Conservation (phyloP, 2,888 invertebrate genomes). For the Autographa pulchrina region DNA sequence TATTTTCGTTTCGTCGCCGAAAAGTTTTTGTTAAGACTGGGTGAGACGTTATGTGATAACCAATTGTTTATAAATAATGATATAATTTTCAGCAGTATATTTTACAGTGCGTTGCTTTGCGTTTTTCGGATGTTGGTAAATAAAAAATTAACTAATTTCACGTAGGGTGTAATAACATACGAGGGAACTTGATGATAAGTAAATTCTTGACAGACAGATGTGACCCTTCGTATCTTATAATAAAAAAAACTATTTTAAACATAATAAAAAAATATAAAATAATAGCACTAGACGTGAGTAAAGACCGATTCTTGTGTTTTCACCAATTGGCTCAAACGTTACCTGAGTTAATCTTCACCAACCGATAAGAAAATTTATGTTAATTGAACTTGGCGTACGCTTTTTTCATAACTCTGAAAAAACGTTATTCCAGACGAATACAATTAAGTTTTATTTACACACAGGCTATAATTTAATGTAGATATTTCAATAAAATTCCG, state of each 20-base stretch:
- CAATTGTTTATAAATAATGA: conserved; percentile 28
- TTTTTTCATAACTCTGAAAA: not conserved
- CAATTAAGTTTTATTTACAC: not conserved
- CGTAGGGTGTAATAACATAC: no score
- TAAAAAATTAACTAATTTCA: no score
- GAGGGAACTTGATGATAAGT: no score
- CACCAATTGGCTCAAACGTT: not conserved
- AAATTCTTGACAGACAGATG: no score
- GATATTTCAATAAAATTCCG: not conserved
- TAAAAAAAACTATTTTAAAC: no score
- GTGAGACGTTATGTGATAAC: conserved; percentile 27
- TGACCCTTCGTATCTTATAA: no score
- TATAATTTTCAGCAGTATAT: not conserved
- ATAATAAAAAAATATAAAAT: no score
- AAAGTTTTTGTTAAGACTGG: conserved; percentile 58
- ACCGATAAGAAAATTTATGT: not conserved
- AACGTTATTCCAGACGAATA: not conserved
- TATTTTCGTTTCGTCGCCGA: conserved; percentile 62
- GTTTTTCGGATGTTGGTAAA: no score
- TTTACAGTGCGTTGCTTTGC: not conserved
- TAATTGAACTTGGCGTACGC: conserved; percentile 1
- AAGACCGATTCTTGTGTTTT: not conserved
- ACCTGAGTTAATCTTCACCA: not conserved
- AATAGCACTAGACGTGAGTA: no score
- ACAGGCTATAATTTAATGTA: not conserved